Conservation (phyloP, 2,113 vertebrate species). For the Xerus inauris region DNA sequence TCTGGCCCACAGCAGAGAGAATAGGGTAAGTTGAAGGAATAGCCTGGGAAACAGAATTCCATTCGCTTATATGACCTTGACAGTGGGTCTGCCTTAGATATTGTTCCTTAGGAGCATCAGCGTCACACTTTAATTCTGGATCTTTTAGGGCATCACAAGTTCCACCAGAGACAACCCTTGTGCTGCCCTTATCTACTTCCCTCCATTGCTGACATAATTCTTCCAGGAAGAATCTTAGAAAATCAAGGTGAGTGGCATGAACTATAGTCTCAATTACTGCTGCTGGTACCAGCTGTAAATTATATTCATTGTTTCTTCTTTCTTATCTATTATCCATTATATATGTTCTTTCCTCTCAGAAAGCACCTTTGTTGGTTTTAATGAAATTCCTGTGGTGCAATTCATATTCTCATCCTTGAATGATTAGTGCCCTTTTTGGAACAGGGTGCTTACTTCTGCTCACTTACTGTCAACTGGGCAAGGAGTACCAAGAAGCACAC, state of each 20-base stretch:
- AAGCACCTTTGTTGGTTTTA: background rate
- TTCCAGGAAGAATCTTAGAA: background rate
- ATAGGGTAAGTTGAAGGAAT: background rate
- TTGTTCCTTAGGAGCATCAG: fast-evolving
- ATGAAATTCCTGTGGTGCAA: background rate
- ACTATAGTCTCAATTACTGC: background rate
- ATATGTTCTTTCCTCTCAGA: background rate
- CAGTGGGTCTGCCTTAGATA: background rate
- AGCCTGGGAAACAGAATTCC: background rate
- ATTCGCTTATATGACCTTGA: background rate
- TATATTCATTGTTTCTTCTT: no score
- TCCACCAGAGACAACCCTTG: background rate
- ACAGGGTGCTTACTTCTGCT: background rate
- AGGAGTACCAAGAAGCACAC: background rate
- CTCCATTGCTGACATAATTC: background rate
- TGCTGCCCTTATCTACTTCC: background rate
- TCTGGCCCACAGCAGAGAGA: background rate
- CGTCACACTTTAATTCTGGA: background rate
- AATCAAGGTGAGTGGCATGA: background rate
- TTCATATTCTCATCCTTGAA: background rate
- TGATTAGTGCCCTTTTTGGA: background rate
- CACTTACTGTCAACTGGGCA: background rate
- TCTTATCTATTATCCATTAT: background rate
- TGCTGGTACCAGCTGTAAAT: background rate
- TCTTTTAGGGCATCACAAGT: background rate